These are phyloP conservation scores for Rattus rattus DNA, from an alignment of 2,113 vertebrate species.

Conservation along the genomic window DNA sequence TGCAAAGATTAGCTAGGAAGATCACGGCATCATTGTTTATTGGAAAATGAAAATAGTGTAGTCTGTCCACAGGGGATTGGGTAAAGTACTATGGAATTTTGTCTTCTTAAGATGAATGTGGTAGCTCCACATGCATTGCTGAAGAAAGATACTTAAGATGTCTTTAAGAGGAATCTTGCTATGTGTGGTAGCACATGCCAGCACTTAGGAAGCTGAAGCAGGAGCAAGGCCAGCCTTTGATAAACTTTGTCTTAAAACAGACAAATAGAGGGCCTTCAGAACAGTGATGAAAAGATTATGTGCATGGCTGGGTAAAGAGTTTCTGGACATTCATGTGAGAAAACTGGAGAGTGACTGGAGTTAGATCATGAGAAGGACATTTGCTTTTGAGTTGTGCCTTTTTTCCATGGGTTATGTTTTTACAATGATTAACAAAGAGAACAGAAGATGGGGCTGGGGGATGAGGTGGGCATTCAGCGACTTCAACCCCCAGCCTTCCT, in stretches of 20 bases:
- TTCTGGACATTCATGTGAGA: background rate
- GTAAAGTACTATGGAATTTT: background rate
- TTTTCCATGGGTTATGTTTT: conserved; percentile 13
- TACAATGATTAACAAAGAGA: background rate
- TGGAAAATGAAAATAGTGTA: conserved; percentile 18
- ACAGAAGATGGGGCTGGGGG: background rate
- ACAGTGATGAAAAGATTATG: background rate
- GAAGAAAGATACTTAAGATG: background rate
- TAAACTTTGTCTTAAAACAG: background rate
- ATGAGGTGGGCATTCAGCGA: background rate
- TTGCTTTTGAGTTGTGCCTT: conserved; percentile 4
- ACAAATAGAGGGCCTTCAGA: background rate
- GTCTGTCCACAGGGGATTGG: background rate
- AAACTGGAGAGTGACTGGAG: background rate
- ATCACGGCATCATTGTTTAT: background rate
- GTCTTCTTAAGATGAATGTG: conserved; percentile 22
- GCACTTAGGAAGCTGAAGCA: background rate
- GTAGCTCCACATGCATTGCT: background rate
- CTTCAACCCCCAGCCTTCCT: background rate
- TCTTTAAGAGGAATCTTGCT: background rate
- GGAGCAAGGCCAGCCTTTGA: background rate
- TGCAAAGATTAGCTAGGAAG: background rate
- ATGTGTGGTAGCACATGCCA: background rate
- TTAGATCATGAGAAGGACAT: background rate
- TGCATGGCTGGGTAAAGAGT: background rate